Conservation (phyloP, 2,888 invertebrate genomes). For the Scelioninae gen. 1 region DNA sequence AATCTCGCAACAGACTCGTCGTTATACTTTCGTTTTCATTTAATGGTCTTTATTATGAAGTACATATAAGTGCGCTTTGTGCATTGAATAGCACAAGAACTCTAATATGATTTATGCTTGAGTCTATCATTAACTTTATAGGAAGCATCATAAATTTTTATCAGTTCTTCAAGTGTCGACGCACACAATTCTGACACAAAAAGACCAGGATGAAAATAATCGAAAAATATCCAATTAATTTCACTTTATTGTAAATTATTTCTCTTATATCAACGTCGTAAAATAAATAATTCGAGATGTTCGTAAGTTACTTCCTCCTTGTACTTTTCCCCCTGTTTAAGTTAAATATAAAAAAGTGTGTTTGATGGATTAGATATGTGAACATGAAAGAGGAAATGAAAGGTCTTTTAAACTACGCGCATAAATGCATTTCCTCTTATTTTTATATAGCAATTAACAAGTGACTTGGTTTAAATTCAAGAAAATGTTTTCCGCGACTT, state of each 20-base stretch:
- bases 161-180: not conserved
- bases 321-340: not conserved
- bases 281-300: slow-evolving; percentile 12
- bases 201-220: not conserved
- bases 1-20: slow-evolving; percentile 2
- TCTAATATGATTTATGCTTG: slow-evolving; percentile 3
- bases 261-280: slow-evolving; percentile 19
- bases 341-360: slow-evolving; percentile 4
- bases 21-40: slow-evolving; percentile 54
- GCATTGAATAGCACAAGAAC: slow-evolving; percentile 11
- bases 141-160: slow-evolving; percentile 32
- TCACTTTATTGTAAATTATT: slow-evolving; percentile 20
- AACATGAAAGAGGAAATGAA: slow-evolving; percentile 50
- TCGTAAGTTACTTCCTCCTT: slow-evolving; percentile 37
- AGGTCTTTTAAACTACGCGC: slow-evolving; percentile 31
- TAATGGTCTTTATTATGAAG: slow-evolving; percentile 32
- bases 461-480: slow-evolving; percentile 36
- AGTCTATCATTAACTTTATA: slow-evolving; percentile 2
- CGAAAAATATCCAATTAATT: slow-evolving; percentile 5
- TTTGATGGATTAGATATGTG: slow-evolving; percentile 37
- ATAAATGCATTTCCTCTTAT: slow-evolving; percentile 44
- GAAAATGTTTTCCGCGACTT: slow-evolving; percentile 17
- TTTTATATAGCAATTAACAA: slow-evolving; percentile 35
- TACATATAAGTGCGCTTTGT: slow-evolving; percentile 4
- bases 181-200: not conserved